Conservation (phyloP, 35 echinoderm and acorn worm species). For the Nesometra sesokonis region DNA sequence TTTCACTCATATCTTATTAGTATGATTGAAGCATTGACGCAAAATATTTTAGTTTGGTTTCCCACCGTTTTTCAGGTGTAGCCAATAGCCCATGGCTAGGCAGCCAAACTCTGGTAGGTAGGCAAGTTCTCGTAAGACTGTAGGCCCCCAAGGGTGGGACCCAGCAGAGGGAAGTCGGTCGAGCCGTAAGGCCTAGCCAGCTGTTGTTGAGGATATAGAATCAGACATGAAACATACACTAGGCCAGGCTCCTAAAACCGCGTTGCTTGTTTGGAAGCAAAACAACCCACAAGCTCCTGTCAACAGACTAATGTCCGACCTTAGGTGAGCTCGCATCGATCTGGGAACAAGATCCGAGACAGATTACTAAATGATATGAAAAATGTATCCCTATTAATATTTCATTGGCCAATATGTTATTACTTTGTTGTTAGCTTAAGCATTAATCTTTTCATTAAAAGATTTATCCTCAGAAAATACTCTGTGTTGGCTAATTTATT, state of each 20-base stretch:
- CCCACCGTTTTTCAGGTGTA: neutral
- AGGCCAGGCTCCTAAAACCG: neutral
- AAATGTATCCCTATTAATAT: too few relatives aligned
- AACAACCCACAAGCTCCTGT: neutral
- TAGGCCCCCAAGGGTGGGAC: neutral
- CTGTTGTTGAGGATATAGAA: neutral
- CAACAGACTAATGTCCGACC: neutral
- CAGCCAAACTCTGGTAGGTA: too few relatives aligned
- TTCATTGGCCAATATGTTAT: too few relatives aligned
- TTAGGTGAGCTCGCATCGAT: neutral
- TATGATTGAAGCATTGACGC: neutral
- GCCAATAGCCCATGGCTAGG: neutral
- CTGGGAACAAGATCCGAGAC: neutral
- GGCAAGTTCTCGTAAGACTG: too few relatives aligned
- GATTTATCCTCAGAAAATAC: too few relatives aligned
- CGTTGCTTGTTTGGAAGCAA: neutral
- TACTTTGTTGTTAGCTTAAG: too few relatives aligned
- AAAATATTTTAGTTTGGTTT: neutral
- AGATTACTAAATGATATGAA: too few relatives aligned
- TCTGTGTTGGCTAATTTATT: too few relatives aligned
- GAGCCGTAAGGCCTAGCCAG: neutral
- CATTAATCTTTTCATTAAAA: too few relatives aligned
- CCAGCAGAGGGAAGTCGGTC: neutral
- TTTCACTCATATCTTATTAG: neutral
- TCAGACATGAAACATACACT: neutral